phyloP scores from a whole-genome alignment of 2,797 vertebrate genomes.

The Micropoecilia bifurca region DNA sequence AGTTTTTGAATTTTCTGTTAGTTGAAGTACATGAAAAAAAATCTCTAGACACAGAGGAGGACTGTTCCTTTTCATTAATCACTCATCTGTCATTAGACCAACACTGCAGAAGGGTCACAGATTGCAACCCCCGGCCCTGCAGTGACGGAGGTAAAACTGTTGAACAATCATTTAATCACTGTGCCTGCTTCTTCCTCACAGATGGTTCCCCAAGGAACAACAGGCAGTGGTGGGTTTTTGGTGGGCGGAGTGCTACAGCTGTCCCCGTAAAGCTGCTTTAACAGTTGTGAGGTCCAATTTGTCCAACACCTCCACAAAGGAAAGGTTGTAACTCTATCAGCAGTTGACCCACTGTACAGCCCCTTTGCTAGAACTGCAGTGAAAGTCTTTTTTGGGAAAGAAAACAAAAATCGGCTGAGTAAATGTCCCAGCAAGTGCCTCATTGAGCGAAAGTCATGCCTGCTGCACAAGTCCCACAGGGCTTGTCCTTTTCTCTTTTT shows the following conservation, averaged over 20 bases:
- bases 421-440: constrained; percentile 69
- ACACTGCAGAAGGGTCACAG: constrained; percentile 57
- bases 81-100: constrained; percentile 3
- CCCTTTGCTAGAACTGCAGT: constrained; percentile 68
- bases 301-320: constrained; percentile 76
- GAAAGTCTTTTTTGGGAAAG: constrained; percentile 57
- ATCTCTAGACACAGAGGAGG: background rate
- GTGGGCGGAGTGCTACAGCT: constrained; percentile 74
- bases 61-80: background rate
- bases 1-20: background rate
- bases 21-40: background rate
- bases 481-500: constrained; percentile 61
- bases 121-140: constrained; percentile 36
- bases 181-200: constrained; percentile 63
- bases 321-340: constrained; percentile 77
- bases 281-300: constrained; percentile 80
- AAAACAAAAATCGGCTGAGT: constrained; percentile 45
- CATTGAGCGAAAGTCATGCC: constrained; percentile 72
- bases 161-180: constrained; percentile 69
- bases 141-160: constrained; percentile 63
- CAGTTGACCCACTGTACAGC: constrained; percentile 78
- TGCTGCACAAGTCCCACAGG: constrained; percentile 67
- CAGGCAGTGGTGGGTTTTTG: constrained; percentile 63
- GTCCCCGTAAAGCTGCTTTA: constrained; percentile 73
- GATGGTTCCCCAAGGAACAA: constrained; percentile 71